Evolutionary conservation across 2,113 vertebrate species (phyloP), one percentile per base, ranked within the genome.

Genomic region (Charina bottae): DNA sequence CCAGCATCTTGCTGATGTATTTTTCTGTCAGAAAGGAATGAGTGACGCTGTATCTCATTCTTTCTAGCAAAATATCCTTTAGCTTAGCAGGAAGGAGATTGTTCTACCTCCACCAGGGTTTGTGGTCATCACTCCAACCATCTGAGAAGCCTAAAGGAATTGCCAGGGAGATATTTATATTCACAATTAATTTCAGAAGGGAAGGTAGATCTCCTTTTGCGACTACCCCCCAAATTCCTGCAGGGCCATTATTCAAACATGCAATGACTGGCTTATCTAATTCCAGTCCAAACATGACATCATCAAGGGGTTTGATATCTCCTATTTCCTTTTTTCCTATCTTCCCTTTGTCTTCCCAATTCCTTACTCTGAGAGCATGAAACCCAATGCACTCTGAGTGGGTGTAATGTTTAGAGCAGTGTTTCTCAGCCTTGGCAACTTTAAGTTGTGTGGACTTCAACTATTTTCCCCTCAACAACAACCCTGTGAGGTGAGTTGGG

Each of bases 1-100:
- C 91, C 93, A 93, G 90, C 83, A 94, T 91, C 85, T 89, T 90
- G 87, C 0, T 0, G 85, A 92, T 95, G 93, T 1, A 91, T 95
- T 95, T 83, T 87, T 90, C 2, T 94, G 87, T 90, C 90, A 96
- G 92, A 58, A 0, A 0, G 53, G 19, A 8, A 12, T 89, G 92
- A 94, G 23, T 0, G 87, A 53, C 93, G 94, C 85, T 90, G 46
- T 85, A 10, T 85, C 92, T 55, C 28, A 17, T 93, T 89, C 64
- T 85, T 88, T 89, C 83, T 64, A 60, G 68, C 88, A 46, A 55
- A 60, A 33, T 59, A 37, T 8, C 78, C 94, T 93, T 93, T 89
- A 92, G 55, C 85, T 90, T 59, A 89, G 92, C 83, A 62, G 91
- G 86, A 88, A 92, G 56, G 23, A 28, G 64, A 28, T 86, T 11